A percentile compares a stretch with the other conserved stretches of the same genome.
Evolutionary conservation across 2,888 invertebrate species (phyloP).

Genomic region (Lasiommata megera): DNA sequence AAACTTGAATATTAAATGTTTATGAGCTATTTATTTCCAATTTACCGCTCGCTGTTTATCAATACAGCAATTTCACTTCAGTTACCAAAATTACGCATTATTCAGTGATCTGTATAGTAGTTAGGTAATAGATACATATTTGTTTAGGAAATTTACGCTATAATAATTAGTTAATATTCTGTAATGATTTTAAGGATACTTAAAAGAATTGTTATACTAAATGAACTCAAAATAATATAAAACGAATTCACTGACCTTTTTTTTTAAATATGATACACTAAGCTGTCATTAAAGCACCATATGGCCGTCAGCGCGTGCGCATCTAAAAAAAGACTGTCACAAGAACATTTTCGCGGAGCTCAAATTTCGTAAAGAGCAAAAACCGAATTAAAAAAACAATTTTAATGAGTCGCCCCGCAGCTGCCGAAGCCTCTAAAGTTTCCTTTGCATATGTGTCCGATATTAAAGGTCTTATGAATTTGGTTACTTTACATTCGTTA

Average conservation of each 20-base stretch:
- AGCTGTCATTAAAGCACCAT: slow-evolving; percentile 41
- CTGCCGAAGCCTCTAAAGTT: slow-evolving; percentile 69
- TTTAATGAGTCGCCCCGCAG: slow-evolving; percentile 55
- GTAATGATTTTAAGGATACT: too few relatives aligned
- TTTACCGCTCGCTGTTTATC: too few relatives aligned
- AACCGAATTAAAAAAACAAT: slow-evolving; percentile 29
- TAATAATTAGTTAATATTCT: too few relatives aligned
- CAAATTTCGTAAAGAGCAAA: slow-evolving; percentile 60
- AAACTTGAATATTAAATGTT: too few relatives aligned
- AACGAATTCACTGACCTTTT: not conserved
- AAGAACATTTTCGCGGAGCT: slow-evolving; percentile 65
- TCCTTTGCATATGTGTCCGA: slow-evolving; percentile 54
- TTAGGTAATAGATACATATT: too few relatives aligned
- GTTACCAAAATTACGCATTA: too few relatives aligned
- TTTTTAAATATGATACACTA: slow-evolving; percentile 3
- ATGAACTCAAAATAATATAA: not conserved
- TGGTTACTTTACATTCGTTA: not conserved
- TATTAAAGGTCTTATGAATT: not conserved
- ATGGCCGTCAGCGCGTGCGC: slow-evolving; percentile 74
- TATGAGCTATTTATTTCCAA: too few relatives aligned
- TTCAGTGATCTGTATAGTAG: too few relatives aligned
- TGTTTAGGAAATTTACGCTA: too few relatives aligned
- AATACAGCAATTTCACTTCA: too few relatives aligned
- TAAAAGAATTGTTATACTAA: too few relatives aligned
- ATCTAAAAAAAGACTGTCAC: slow-evolving; percentile 45